Evolutionary conservation across 2,888 invertebrate species (phyloP).

Genomic region (Polylopha cassiicola): DNA sequence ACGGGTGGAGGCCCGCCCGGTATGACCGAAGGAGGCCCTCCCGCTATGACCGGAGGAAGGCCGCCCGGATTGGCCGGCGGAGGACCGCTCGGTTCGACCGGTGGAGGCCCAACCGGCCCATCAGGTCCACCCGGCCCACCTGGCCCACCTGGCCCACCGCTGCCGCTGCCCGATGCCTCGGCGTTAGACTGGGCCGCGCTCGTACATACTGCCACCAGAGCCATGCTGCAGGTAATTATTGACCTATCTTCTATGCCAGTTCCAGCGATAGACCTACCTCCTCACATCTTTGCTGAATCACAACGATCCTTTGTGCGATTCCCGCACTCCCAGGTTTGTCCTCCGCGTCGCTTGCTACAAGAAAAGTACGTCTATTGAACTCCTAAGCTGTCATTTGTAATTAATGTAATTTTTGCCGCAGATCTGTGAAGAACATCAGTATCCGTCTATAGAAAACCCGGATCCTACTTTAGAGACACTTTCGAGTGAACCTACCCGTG

Average conservation of each 20-base stretch:
- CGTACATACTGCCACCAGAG: slow-evolving; percentile 87
- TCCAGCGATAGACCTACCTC: too few species aligned
- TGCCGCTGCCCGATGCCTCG: slow-evolving; percentile 81
- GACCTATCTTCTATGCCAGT: too few species aligned
- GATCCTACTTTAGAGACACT: slow-evolving; percentile 54
- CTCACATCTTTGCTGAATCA: not conserved
- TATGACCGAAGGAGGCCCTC: slow-evolving; percentile 9
- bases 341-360: not conserved
- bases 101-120: too few species aligned
- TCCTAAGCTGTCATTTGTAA: too few species aligned
- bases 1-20: slow-evolving; percentile 4
- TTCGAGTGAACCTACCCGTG: slow-evolving; percentile 48
- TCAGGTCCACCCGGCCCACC: too few species aligned
- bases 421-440: slow-evolving; percentile 74
- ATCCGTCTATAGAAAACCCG: slow-evolving; percentile 65
- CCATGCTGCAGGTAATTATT: slow-evolving; percentile 82
- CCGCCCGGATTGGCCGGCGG: too few species aligned
- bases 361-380: too few species aligned
- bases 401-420: slow-evolving; percentile 35
- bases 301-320: not conserved
- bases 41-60: too few species aligned
- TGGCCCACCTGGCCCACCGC: too few species aligned
- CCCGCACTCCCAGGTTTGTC: not conserved
- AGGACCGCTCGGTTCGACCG: too few species aligned
- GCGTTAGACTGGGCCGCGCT: slow-evolving; percentile 88